Percentiles rank a stretch among this genome's conserved stretches.
These are phyloP conservation scores for Agrypnus murinus DNA, from an alignment of 2,888 invertebrate species.

Conservation along the genomic window DNA sequence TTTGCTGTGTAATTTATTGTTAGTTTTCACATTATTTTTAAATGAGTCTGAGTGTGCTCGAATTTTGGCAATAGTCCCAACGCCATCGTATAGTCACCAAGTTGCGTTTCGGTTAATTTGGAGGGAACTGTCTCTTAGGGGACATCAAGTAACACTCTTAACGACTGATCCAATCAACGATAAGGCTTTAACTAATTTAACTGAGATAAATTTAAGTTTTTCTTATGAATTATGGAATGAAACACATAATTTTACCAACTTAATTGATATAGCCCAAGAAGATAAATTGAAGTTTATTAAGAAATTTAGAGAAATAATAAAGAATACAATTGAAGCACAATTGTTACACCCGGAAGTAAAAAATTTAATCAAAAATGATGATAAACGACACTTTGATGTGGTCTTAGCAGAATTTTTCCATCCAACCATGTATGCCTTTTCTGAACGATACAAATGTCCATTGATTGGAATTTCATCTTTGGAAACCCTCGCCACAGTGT, in stretches of 20 bases:
- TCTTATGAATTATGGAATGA: conserved; percentile 59
- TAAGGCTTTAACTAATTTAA: conserved; percentile 65
- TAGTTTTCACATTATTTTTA: neutral
- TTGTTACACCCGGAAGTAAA: conserved; percentile 5
- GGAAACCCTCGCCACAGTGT: neutral
- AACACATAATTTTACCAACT: neutral
- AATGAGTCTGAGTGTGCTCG: neutral
- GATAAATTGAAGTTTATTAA: neutral
- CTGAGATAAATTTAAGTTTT: conserved; percentile 67
- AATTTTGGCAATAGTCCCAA: conserved; percentile 62
- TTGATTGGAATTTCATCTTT: conserved; percentile 1
- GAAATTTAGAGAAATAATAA: neutral
- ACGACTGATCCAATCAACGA: conserved; percentile 70
- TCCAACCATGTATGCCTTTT: conserved; percentile 23
- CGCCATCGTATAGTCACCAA: conserved; percentile 73
- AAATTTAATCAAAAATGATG: neutral
- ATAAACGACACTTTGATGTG: conserved; percentile 1
- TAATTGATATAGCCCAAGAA: neutral
- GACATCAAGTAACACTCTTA: conserved; percentile 70
- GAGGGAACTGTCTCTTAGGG: conserved; percentile 67
- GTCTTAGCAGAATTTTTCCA: neutral
- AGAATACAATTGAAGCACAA: neutral
- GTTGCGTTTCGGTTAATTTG: conserved; percentile 70
- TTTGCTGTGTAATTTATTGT: no score
- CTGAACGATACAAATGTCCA: conserved; percentile 16